These are phyloP conservation scores for Ganaspis sp. DNA, from an alignment of 1,140 invertebrate genomes.

Conservation along the genomic window DNA sequence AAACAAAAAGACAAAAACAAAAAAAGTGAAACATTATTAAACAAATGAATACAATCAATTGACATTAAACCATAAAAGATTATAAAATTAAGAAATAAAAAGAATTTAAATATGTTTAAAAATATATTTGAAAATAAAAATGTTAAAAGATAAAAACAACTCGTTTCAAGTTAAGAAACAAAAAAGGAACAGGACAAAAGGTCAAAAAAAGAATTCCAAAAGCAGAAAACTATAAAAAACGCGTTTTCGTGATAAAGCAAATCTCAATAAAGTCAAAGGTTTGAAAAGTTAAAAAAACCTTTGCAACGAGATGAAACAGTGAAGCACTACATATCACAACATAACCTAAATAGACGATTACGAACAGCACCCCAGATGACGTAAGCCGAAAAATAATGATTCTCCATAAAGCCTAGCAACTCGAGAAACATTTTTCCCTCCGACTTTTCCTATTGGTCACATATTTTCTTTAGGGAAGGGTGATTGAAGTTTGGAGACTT, in stretches of 20 bases:
- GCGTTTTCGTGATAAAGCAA: too few species aligned
- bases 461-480: conserved; percentile 2
- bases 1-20: too few species aligned
- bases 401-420: neutral
- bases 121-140: too few species aligned
- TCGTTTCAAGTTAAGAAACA: too few species aligned
- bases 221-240: neutral
- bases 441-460: neutral
- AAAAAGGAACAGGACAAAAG: too few species aligned
- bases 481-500: neutral
- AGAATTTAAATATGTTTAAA: too few species aligned
- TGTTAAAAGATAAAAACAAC: too few species aligned
- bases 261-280: neutral
- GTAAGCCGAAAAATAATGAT: neutral
- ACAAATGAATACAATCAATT: too few species aligned
- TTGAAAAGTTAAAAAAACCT: neutral
- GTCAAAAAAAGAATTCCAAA: too few species aligned
- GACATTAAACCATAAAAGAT: too few species aligned
- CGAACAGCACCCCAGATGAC: neutral
- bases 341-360: conserved; percentile 5
- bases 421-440: neutral
- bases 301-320: neutral
- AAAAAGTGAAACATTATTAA: too few species aligned
- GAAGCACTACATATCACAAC: neutral
- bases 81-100: too few species aligned